Evolutionary conservation across 23 tunicate species (phyloP).

Genomic region (Halocynthia roretzi): DNA sequence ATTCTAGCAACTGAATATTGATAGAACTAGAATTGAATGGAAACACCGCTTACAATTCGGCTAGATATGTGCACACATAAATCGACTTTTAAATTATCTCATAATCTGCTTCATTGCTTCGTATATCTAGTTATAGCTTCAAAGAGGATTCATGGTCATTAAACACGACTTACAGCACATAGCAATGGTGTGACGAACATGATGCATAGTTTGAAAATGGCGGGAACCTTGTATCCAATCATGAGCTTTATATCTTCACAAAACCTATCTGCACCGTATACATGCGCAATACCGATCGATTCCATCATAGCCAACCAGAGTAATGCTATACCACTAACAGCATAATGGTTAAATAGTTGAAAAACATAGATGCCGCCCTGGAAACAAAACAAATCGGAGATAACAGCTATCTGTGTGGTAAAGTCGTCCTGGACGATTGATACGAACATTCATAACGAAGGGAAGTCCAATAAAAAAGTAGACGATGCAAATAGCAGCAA

Average conservation of each 20-base stretch:
- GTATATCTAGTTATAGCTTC: too few relatives aligned
- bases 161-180: slow-evolving; percentile 18
- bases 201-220: slow-evolving; percentile 32
- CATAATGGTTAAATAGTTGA: slow-evolving; percentile 59
- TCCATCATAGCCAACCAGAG: slow-evolving; percentile 37
- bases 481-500: slow-evolving; percentile 1
- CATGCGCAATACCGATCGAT: slow-evolving; percentile 47
- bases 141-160: too few relatives aligned
- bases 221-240: slow-evolving; percentile 57
- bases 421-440: not conserved
- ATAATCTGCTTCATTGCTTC: too few relatives aligned
- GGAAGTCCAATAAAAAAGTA: slow-evolving; percentile 30
- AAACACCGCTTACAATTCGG: too few relatives aligned
- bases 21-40: too few relatives aligned
- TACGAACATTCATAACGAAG: slow-evolving; percentile 19
- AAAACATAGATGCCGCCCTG: slow-evolving; percentile 64
- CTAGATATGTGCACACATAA: too few relatives aligned
- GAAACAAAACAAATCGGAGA: not conserved
- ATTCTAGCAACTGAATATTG: too few relatives aligned
- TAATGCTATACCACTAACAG: slow-evolving; percentile 47
- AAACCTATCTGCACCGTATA: slow-evolving; percentile 41
- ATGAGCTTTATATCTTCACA: slow-evolving; percentile 45
- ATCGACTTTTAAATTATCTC: too few relatives aligned
- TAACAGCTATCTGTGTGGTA: not conserved
- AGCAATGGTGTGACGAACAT: slow-evolving; percentile 34